Evolutionary conservation across 1,140 invertebrate species (phyloP).

Genomic region (Cepaea nemoralis): DNA sequence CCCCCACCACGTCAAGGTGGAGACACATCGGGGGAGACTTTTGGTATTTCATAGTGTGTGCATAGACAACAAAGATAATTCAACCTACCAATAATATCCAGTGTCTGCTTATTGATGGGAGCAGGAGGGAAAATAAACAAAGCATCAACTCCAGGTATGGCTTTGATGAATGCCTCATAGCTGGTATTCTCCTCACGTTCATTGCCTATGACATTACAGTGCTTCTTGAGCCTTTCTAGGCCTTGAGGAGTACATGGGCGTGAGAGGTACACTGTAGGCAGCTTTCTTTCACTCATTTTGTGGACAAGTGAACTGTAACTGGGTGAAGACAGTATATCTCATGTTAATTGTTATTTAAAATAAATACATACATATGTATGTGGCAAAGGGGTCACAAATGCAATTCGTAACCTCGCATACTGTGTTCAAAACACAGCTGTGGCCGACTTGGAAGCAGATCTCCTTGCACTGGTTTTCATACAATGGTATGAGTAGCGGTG

Average conservation of each 20-base stretch:
- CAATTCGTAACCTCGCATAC: no score
- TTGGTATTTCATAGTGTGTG: neutral
- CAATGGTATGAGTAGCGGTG: no score
- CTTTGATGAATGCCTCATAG: constrained; percentile 77
- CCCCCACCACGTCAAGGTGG: no score
- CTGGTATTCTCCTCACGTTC: neutral
- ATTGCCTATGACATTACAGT: constrained; percentile 15
- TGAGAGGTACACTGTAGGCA: constrained; percentile 20
- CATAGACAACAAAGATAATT: neutral
- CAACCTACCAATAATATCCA: constrained; percentile 77
- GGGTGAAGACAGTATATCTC: no score
- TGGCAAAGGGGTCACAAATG: no score
- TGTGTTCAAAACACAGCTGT: no score
- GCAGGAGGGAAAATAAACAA: constrained; percentile 86
- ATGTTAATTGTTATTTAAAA: no score
- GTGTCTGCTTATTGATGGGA: constrained; percentile 83
- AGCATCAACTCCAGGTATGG: constrained; percentile 81
- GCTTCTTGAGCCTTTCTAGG: neutral
- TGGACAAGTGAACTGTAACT: no score
- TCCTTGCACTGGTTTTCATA: no score
- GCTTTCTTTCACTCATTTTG: neutral
- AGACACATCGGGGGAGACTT: no score
- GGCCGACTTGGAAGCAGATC: no score
- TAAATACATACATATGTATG: no score
- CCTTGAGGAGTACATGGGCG: neutral